Percentiles rank a stretch among this genome's conserved stretches.
phyloP scores from a whole-genome alignment of 2,797 vertebrate species.

The Psittacula echo region DNA sequence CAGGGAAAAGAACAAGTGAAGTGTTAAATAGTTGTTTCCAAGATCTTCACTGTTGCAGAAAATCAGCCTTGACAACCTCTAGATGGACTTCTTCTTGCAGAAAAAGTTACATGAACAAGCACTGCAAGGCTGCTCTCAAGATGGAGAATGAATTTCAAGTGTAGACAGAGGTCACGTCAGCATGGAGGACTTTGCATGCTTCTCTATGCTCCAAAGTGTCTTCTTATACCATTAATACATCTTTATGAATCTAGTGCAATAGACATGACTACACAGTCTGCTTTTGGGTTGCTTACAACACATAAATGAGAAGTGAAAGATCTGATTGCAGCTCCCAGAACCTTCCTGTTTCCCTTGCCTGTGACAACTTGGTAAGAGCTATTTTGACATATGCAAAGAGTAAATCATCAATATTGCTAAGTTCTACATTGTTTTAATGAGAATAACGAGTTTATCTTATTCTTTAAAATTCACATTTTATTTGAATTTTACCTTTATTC shows the following conservation, averaged over 20 bases:
- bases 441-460: neutral
- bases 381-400: neutral
- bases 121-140: neutral
- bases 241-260: neutral
- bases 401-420: neutral
- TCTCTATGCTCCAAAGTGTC: neutral
- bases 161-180: neutral
- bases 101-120: neutral
- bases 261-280: neutral
- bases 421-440: neutral
- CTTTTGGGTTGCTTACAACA: neutral
- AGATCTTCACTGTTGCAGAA: neutral
- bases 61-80: neutral
- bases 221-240: neutral
- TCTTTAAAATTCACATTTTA: neutral
- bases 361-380: neutral
- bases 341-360: neutral
- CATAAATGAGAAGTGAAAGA: neutral
- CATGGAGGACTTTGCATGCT: neutral
- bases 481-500: neutral
- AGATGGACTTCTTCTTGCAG: neutral
- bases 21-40: neutral
- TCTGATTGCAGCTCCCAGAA: neutral
- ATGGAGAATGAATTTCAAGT: neutral
- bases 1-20: neutral